Percentiles rank a stretch among this genome's conserved stretches.
These are phyloP conservation scores for Plecturocebus donacophilus DNA, from an alignment of 2,113 vertebrate species.

Conservation along the genomic window DNA sequence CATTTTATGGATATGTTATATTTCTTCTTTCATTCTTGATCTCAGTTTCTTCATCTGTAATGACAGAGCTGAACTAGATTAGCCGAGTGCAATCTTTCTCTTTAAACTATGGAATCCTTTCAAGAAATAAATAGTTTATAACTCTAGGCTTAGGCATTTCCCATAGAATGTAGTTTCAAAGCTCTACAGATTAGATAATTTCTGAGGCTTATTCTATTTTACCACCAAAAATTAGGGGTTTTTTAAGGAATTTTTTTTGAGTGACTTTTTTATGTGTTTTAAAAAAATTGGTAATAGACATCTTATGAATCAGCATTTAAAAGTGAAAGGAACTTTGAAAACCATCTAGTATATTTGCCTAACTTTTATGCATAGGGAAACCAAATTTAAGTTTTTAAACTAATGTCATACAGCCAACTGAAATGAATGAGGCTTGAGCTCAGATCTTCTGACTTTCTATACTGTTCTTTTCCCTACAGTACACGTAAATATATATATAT, in stretches of 20 bases:
- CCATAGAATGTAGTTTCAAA: slow-evolving; percentile 41
- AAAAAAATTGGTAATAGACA: slow-evolving; percentile 23
- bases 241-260: background rate
- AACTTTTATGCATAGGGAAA: slow-evolving; percentile 20
- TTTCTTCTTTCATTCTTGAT: slow-evolving; percentile 16
- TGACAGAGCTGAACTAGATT: background rate
- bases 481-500: background rate
- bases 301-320: slow-evolving; percentile 54
- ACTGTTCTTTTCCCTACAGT: background rate
- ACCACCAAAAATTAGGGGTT: background rate
- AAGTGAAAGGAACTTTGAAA: slow-evolving; percentile 39
- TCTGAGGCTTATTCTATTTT: slow-evolving; percentile 19
- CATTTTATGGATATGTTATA: slow-evolving; percentile 24
- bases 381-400: slow-evolving; percentile 17
- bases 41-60: slow-evolving; percentile 22
- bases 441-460: background rate
- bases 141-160: background rate
- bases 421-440: background rate
- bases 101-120: slow-evolving; percentile 27
- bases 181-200: slow-evolving; percentile 22
- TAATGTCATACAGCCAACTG: background rate
- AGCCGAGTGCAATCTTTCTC: slow-evolving; percentile 20
- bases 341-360: background rate
- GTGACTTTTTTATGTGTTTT: background rate
- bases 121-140: slow-evolving; percentile 47